Base-by-base conservation (phyloP, 2,797 vertebrate genomes). In the Macropus fuliginosus region DNA sequence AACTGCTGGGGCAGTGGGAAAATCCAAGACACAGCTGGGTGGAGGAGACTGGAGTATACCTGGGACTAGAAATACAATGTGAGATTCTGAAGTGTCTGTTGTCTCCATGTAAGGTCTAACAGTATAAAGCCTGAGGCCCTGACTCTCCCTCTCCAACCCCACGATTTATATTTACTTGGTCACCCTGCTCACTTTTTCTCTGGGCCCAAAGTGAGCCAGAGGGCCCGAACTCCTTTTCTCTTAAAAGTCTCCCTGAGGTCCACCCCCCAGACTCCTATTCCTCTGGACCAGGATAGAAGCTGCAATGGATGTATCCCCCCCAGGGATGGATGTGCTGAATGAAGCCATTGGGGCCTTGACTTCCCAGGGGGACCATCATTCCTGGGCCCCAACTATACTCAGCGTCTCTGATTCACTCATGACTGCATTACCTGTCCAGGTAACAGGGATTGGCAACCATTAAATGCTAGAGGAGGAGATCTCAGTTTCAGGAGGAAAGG, bases 251-350 rank as follows among this genome's bases (percentile, higher is more conserved):
- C 40, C 74, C 74, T 50, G 74, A 87, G 74, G 40, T 81, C n/a
- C 62, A 74, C 13, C 54, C 57, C 55, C 18, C 1, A 96, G 59
- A 94, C 24, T 16, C 57, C 54, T 4, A 62, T 95, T 94, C 46
- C 95, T 91, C 94, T 62, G 0, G 0, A 55, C 54, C 91, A 95
- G 56, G 94, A 96, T 87, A 28, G 94, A 93, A 40, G 93, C 21
- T 34, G 57, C 29, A 55, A 14, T 96, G 81, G 29, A 91, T 54
- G 50, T 98, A 27, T 97, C 91, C 55, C 54, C 54, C 62, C 1
- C 97, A 99, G 99, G 99, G 91, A 99, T 99, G 99, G 99, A 99
- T 94, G 99, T 99, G 94, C 93, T 99, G 97, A 99, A 99, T 62
- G 98, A 99, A 95, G 99, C 99, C n/a, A 99, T 99, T 0, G 99